Base-by-base conservation (phyloP, 2,888 invertebrate genomes). In the Gerris lacustris region DNA sequence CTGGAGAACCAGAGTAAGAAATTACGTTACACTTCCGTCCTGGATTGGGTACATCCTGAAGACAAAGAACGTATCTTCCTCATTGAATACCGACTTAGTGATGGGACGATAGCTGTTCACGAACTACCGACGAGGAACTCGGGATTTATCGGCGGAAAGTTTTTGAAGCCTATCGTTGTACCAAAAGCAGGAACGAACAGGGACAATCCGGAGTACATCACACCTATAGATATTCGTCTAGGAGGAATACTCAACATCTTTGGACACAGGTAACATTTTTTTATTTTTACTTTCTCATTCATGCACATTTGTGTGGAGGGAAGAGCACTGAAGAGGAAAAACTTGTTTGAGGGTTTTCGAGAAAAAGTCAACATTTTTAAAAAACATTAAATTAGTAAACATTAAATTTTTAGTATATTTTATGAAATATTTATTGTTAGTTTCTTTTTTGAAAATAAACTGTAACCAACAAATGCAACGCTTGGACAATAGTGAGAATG, bases 31-130 rank as follows among this genome's bases (percentile, higher is more conserved):
- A 86, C 87, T 69, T 89, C 91, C 78, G 83, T 86, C 72, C 83
- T 94, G 83, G 91, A 92, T 76, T 87, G 87, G 73, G 86, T 89
- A 6, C 87, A 90, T 77, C 91, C 91, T 0, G 92, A 92, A 78
- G 92, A 94, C 79, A 80, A 83, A 45, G 86, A 86, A 5, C 85
- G 94, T 45, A 82, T 86, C 75, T 94, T 94, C 79, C 83, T 92
- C 62, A 79, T 94, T 62, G 85, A 87, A 5, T 94, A 92, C 81
- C 86, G 86, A 71, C 83, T 94, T 64, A 86, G 87, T 6, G 89
- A 92, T 76, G 90, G 92, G 69, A 86, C 86, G 73, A 85, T 92
- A 76, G 84, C 85, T 75, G 88, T 94, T 71, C 85, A 84, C 71
- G 94, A 94, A 80, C 83, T 89, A 5, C 85, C 86, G 5, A 85